These are phyloP conservation scores for Listronotus oregonensis DNA, from an alignment of 1,140 invertebrate species.

Conservation along the genomic window DNA sequence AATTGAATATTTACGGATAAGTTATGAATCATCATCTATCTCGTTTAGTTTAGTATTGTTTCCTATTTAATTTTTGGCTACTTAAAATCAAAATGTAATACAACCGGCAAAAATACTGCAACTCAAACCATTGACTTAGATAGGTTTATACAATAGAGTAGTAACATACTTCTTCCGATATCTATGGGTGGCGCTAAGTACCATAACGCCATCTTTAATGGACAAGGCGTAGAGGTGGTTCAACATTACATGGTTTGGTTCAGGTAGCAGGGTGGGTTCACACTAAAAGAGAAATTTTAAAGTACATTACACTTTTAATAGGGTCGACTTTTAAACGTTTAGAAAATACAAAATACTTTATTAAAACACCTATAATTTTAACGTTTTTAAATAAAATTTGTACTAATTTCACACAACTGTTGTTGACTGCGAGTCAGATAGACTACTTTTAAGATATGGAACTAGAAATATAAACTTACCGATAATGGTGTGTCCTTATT, in stretches of 20 bases:
- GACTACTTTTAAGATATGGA: neutral
- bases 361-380: too few species aligned
- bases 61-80: too few species aligned
- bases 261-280: conserved; percentile 97
- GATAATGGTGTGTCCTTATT: conserved; percentile 97
- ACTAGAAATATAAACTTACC: conserved; percentile 64
- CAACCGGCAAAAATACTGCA: conserved; percentile 2
- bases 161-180: conserved; percentile 99
- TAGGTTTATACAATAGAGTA: conserved; percentile 97
- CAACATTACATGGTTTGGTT: conserved; percentile 99
- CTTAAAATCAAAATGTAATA: too few species aligned
- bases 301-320: too few species aligned
- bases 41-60: too few species aligned
- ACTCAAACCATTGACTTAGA: conserved; percentile 62
- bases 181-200: conserved; percentile 94
- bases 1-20: too few species aligned
- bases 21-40: too few species aligned
- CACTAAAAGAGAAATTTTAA: conserved; percentile 70
- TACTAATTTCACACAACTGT: too few species aligned
- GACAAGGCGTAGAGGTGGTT: conserved; percentile 99
- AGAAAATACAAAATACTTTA: too few species aligned
- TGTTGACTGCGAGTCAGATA: too few species aligned
- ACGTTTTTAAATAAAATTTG: too few species aligned
- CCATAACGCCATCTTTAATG: conserved; percentile 99
- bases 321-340: too few species aligned